phyloP scores from a whole-genome alignment of 2,888 invertebrate genomes.

The Nycteola revayana region DNA sequence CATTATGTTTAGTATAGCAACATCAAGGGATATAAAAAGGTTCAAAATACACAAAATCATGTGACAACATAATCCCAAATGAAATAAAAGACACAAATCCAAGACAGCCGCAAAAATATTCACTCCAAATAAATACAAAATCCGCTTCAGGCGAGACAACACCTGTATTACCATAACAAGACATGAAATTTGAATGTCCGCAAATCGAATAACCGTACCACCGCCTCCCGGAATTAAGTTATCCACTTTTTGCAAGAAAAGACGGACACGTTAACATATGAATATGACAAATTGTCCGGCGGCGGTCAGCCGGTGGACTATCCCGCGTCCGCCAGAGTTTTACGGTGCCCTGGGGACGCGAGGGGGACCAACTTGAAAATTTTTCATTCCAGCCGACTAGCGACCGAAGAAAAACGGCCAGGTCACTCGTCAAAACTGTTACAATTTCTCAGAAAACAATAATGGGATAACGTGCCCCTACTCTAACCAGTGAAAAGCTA shows the following conservation, averaged over 20 bases:
- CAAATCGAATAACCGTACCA: conserved; percentile 75
- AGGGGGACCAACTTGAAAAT: conserved; percentile 78
- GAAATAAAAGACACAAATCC: conserved; percentile 1
- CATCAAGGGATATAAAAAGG: too few relatives aligned
- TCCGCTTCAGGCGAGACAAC: conserved; percentile 66
- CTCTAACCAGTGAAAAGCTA: conserved; percentile 66
- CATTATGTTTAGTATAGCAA: too few relatives aligned
- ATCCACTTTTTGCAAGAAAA: conserved; percentile 81
- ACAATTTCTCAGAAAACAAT: conserved; percentile 82
- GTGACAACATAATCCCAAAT: conserved; percentile 5
- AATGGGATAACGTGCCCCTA: conserved; percentile 67
- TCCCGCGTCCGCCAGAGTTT: conserved; percentile 69
- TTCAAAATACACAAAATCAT: too few relatives aligned
- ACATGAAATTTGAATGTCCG: conserved; percentile 79
- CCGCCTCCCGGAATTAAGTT: conserved; percentile 71
- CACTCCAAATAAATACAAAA: conserved; percentile 27
- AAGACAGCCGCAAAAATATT: conserved; percentile 16
- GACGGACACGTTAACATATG: conserved; percentile 81
- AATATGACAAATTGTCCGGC: conserved; percentile 82
- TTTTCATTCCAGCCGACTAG: conserved; percentile 77
- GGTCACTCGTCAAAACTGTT: conserved; percentile 81
- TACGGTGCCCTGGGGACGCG: conserved; percentile 75
- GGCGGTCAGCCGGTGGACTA: conserved; percentile 65
- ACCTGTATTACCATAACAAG: conserved; percentile 81
- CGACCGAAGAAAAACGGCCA: conserved; percentile 73